Conservation (phyloP, 2,113 vertebrate genomes). For the Rhizomys pruinosus region DNA sequence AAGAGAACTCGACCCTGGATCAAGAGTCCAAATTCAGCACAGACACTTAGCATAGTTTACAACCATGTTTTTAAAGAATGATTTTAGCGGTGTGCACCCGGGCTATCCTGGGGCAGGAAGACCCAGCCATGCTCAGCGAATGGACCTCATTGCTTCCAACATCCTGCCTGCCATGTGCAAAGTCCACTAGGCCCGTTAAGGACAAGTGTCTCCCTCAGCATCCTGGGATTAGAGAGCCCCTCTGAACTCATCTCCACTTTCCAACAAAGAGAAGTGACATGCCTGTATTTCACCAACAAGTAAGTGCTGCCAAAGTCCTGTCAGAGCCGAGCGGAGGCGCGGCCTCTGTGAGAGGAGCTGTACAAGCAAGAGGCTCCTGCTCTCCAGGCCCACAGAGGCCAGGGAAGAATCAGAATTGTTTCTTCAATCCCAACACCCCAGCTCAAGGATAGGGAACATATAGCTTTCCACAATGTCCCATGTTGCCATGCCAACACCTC, state of each 20-base stretch:
- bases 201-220: not conserved
- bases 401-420: too few species aligned
- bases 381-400: not conserved
- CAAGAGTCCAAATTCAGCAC: accelerated
- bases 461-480: not conserved
- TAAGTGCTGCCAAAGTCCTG: not conserved
- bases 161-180: not conserved
- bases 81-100: too few species aligned
- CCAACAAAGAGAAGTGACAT: not conserved
- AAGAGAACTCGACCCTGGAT: not conserved
- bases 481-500: not conserved
- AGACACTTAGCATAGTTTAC: not conserved
- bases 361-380: too few species aligned
- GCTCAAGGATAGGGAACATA: not conserved
- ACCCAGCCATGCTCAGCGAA: not conserved
- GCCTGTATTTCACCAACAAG: not conserved
- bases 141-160: not conserved
- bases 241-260: not conserved
- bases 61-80: not conserved
- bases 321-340: not conserved
- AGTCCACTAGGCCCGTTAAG: not conserved
- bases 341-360: not conserved
- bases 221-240: too few species aligned
- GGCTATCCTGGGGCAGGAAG: not conserved
- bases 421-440: not conserved